Evolutionary conservation across 2,113 vertebrate genomes (phyloP), one percentile per base, ranked within the genome.

Genomic region (Sphaerodactylus townsendi): DNA sequence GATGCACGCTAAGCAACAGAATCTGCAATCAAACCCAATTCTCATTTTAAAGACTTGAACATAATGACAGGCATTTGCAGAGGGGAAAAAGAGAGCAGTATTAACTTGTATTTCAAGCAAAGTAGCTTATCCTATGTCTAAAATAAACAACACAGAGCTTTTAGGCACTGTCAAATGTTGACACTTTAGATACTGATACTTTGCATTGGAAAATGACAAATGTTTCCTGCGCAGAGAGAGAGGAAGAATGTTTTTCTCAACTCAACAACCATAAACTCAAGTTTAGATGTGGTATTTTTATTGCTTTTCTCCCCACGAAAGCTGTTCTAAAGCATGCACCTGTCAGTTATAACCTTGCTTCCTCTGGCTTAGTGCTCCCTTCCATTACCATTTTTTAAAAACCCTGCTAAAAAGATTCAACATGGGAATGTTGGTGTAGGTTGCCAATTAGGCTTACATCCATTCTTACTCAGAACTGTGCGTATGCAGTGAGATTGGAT

Each of bases 361-460:
- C 53, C 59, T 91, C 10, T 79, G 82, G 83, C 17, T 62, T 65
- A 68, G 53, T 44, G 33, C 15, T 86, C 35, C 21, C 76, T 81
- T 85, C 87, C 79, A 71, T 85, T 19, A 11, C 23, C n/a, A 68
- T 46, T 6, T 75, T 86, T 87, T 30, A 76, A 74, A 62, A 62
- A 56, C 70, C 77, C 71, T 65, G 5, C 79, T 87, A 75, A 56
- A 74, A n/a, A 85, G 81, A 11, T 71, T 46, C 86, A 86, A 65
- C 71, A 75, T 71, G 71, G 78, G 84, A 85, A 87, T 89, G 77
- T 23, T 66, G 71, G 69, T 48, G 28, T 46, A 90, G 48, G 53
- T 68, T 85, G 48, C 78, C 87, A 93, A 85, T 90, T 89, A 83
- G 65, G 73, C 85, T 87, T 65, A 76, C 65, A 89, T 86, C 85